These are phyloP conservation scores for Scaptomyza graminum DNA, from an alignment of 1,140 invertebrate genomes.

Conservation along the genomic window DNA sequence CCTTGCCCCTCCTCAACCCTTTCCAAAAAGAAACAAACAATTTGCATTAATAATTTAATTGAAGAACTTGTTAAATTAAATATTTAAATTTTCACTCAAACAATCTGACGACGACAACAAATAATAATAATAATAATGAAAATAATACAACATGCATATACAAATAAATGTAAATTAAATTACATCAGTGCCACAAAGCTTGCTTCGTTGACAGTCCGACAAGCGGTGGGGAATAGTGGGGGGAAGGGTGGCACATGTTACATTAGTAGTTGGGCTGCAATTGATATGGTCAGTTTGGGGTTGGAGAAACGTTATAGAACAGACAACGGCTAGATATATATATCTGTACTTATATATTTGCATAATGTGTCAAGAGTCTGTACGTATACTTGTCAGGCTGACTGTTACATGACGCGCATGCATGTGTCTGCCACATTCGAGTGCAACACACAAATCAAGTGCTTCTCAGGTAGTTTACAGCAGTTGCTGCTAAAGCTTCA, in stretches of 20 bases:
- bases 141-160: slow-evolving; percentile 4
- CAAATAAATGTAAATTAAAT: slow-evolving; percentile 72
- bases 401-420: slow-evolving; percentile 15
- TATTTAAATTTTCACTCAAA: slow-evolving; percentile 66
- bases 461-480: slow-evolving; percentile 2
- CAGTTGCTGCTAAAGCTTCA: neutral
- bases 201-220: too few species aligned
- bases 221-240: neutral
- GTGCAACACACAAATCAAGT: slow-evolving; percentile 1
- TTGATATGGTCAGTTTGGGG: slow-evolving; percentile 25
- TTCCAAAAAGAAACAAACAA: slow-evolving; percentile 28
- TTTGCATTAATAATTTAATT: slow-evolving; percentile 76
- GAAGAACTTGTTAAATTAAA: slow-evolving; percentile 78
- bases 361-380: slow-evolving; percentile 10
- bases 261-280: slow-evolving; percentile 14
- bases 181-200: slow-evolving; percentile 19
- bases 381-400: slow-evolving; percentile 19
- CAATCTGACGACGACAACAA: slow-evolving; percentile 59
- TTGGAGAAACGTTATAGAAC: slow-evolving; percentile 4
- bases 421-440: too few species aligned
- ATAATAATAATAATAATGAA: slow-evolving; percentile 56
- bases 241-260: neutral
- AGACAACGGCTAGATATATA: neutral
- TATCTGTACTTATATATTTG: neutral
- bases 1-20: neutral